phyloP scores from a whole-genome alignment of 2,113 vertebrate genomes.

The Pleuronectes platessa region DNA sequence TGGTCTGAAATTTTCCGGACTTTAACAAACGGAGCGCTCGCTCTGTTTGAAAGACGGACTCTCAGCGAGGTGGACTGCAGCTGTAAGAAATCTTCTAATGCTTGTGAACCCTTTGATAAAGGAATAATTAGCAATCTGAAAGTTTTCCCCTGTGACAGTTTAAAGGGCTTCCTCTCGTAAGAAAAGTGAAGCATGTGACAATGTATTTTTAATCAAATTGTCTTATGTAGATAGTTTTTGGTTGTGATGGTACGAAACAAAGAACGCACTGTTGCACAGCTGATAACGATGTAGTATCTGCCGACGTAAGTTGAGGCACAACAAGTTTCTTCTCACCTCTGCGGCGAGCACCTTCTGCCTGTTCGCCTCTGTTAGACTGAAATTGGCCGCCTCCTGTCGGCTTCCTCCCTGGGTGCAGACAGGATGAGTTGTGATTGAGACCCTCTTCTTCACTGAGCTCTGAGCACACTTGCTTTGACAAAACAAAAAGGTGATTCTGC shows the following conservation, averaged over 20 bases:
- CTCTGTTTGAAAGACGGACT: not conserved
- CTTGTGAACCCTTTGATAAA: not conserved
- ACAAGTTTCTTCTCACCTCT: slow-evolving; percentile 49
- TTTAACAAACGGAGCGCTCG: slow-evolving; percentile 16
- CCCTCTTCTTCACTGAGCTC: slow-evolving; percentile 50
- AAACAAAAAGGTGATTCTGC: slow-evolving; percentile 64
- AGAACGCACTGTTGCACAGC: not conserved
- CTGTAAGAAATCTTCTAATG: not conserved
- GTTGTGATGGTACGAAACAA: slow-evolving; percentile 29
- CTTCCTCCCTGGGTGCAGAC: slow-evolving; percentile 36
- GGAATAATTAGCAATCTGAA: slow-evolving; percentile 23
- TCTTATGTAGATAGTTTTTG: not conserved
- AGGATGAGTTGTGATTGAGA: slow-evolving; percentile 61
- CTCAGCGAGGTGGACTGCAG: not conserved
- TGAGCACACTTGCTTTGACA: slow-evolving; percentile 56
- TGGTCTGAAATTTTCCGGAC: slow-evolving; percentile 33
- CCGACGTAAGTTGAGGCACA: slow-evolving; percentile 32
- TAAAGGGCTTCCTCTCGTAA: not conserved
- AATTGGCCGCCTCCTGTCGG: slow-evolving; percentile 15
- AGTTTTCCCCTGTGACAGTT: not conserved
- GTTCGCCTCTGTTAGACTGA: slow-evolving; percentile 8
- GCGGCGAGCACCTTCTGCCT: slow-evolving; percentile 1
- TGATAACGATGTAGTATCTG: slow-evolving; percentile 17
- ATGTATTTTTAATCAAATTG: not conserved
- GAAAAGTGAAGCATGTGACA: not conserved